Percentiles rank a stretch among this genome's conserved stretches.
Conservation (phyloP, 2,113 vertebrate genomes). For the Aramus guarauna region DNA sequence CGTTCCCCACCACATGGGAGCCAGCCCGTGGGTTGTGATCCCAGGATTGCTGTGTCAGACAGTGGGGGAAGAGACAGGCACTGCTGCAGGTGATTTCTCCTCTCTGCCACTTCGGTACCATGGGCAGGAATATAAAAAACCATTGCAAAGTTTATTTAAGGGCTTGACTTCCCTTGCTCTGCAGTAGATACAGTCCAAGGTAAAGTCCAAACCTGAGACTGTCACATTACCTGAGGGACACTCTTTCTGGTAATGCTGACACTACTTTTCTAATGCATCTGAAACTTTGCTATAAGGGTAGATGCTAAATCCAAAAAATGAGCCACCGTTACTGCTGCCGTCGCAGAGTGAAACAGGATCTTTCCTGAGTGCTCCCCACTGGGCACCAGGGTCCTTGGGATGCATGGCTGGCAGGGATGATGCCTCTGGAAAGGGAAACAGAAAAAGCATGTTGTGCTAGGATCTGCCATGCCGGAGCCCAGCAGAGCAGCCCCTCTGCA, state of each 20-base stretch:
- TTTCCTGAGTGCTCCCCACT: not conserved
- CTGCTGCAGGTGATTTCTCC: not conserved
- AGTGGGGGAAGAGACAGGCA: accelerated
- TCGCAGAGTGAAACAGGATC: not conserved
- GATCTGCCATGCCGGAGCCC: not conserved
- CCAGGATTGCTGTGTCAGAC: not conserved
- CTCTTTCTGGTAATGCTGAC: not conserved
- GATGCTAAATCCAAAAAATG: not conserved
- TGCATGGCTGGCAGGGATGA: not conserved
- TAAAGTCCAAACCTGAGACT: slow-evolving; percentile 15
- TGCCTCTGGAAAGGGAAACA: not conserved
- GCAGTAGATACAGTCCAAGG: slow-evolving; percentile 13
- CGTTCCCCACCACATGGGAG: accelerated
- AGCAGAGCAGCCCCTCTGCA: not conserved
- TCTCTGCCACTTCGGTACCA: not conserved
- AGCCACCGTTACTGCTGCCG: accelerated
- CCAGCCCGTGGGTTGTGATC: accelerated
- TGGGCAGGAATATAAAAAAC: not conserved
- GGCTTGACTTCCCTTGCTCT: slow-evolving; percentile 19
- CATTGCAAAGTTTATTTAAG: not conserved
- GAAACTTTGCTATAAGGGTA: not conserved
- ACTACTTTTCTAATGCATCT: not conserved
- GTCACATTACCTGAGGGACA: not conserved
- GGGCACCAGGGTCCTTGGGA: not conserved
- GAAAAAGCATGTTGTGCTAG: not conserved